phyloP scores from a whole-genome alignment of 2,888 invertebrate species.

The Clunio marinus region DNA sequence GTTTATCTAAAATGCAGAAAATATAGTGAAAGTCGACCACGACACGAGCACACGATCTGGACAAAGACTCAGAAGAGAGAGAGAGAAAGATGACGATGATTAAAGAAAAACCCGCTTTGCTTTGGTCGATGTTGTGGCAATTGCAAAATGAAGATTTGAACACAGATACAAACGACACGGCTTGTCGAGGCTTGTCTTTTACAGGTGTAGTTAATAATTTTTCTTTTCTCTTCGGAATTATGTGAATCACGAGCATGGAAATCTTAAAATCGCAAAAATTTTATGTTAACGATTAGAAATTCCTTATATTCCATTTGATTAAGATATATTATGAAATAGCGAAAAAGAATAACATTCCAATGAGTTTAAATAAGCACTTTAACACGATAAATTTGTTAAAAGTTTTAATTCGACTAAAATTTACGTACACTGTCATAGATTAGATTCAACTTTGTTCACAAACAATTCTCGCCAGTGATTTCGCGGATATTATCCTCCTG shows the following conservation, averaged over 20 bases:
- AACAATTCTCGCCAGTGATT: too few species aligned
- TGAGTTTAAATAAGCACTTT: too few species aligned
- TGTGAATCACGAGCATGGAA: background rate
- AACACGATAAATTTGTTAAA: too few species aligned
- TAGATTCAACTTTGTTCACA: too few species aligned
- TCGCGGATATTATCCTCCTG: too few species aligned
- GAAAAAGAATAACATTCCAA: too few species aligned
- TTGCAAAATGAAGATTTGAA: background rate
- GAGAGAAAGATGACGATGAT: background rate
- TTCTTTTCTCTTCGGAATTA: background rate
- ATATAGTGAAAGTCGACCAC: background rate
- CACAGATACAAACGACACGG: background rate
- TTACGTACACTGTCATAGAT: too few species aligned
- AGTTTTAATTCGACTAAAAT: too few species aligned
- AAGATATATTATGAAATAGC: too few species aligned
- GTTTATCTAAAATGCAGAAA: too few species aligned
- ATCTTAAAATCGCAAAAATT: background rate
- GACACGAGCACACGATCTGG: background rate
- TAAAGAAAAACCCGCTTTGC: background rate
- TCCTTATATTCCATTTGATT: too few species aligned
- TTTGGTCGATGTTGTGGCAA: background rate
- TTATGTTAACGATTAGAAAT: too few species aligned
- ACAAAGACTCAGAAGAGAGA: background rate
- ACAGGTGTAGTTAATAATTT: background rate
- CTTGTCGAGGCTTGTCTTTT: background rate